Base-by-base conservation (phyloP, 2,113 vertebrate genomes). In the Nycticebus coucang region DNA sequence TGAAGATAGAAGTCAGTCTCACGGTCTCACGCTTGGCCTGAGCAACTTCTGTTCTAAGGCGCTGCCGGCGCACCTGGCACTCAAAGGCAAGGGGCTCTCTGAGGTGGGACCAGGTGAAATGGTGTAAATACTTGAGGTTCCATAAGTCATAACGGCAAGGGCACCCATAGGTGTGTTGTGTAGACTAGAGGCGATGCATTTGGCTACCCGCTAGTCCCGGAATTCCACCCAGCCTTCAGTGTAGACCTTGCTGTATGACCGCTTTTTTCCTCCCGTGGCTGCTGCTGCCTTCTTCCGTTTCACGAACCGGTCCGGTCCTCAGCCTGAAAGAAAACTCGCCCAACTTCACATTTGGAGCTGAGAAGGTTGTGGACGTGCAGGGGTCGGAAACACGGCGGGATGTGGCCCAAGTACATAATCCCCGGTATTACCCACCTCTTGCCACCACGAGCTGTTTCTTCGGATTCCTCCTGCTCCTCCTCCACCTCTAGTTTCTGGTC, bases 211-310 rank as follows among this genome's bases (percentile, higher is more conserved):
- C 89, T 99, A 99, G 97, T 99, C 99, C 24, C 98, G 97, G 95
- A 99, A 99, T 98, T 99, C 99, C 91, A 99, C 99, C 99, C 99
- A 99, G 9, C 99, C 99, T 93, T 99, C 99, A 0, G 98, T 99
- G 95, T 99, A 99, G 82, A 98, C 98, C 77, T 98, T 98, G 66
- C 98, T 98, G 57, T 98, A 98, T 5, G 99, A 98, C 94, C 78
- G 97, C 98, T 98, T 97, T 98, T 98, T 99, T 98, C 95, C 95
- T 98, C 89, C 94, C 79, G 95, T 82, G 88, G 85, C 94, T 0
- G 93, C 98, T 0, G 98, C 97, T 53, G 97, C 98, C 97, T 97
- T 99, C 98, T 99, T 99, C 88, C 55, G 53, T 50, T 10, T 24
- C 35, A 33, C 9, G 3, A 41, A 41, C 41, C 41, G 41, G 41